Evolutionary conservation across 2,113 vertebrate genomes (phyloP).

Genomic region (Campylomormyrus numenius): DNA sequence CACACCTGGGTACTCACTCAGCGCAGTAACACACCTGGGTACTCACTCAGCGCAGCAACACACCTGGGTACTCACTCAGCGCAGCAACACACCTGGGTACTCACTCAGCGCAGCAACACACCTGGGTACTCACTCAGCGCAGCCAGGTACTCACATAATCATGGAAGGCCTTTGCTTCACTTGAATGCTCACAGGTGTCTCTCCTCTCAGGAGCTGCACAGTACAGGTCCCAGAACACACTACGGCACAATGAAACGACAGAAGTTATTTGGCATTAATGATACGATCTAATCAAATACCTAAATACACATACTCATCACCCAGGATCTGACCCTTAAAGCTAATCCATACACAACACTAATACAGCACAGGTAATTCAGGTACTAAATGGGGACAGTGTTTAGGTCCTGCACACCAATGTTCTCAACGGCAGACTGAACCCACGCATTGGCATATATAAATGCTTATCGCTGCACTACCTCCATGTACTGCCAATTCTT

Average conservation of each 20-base stretch:
- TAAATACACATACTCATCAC: not conserved
- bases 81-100: not conserved
- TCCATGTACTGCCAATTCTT: not conserved
- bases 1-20: not conserved
- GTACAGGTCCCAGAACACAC: constrained; percentile 99
- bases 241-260: constrained; percentile 47
- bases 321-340: not conserved
- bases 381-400: not conserved
- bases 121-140: not conserved
- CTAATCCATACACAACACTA: not conserved
- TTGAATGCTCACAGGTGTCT: constrained; percentile 99
- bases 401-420: not conserved
- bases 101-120: not conserved
- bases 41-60: not conserved
- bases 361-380: not conserved
- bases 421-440: not conserved
- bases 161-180: constrained; percentile 99
- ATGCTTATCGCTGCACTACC: not conserved
- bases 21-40: not conserved
- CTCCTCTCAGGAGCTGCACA: constrained; percentile 96
- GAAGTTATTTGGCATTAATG: constrained; percentile 31
- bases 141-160: constrained; percentile 91
- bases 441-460: not conserved
- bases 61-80: not conserved
- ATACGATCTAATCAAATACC: not conserved